Conservation (phyloP, 2,113 vertebrate genomes). For the Myrmophylax atrothorax region DNA sequence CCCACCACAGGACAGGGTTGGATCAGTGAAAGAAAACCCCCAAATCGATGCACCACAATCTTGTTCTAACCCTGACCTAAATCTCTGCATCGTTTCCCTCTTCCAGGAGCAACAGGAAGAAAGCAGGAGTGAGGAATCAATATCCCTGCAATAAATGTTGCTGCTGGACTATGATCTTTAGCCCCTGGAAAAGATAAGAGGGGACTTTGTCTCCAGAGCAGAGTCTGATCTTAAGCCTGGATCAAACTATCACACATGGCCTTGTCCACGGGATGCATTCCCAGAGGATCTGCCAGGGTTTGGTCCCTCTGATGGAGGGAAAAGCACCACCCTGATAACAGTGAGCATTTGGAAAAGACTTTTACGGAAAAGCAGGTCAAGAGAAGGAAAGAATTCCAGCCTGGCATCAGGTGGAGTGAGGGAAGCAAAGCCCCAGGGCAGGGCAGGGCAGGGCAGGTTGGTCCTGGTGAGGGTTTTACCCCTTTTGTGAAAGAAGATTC, state of each 20-base stretch:
- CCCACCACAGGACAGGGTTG: not conserved
- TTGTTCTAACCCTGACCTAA: not conserved
- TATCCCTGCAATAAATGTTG: not conserved
- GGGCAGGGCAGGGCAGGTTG: not conserved
- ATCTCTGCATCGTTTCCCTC: not conserved
- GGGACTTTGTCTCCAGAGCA: not conserved
- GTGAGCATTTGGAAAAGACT: not conserved
- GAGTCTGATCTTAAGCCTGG: not conserved
- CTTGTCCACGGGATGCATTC: not conserved
- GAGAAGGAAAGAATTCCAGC: not conserved
- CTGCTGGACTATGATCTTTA: not conserved
- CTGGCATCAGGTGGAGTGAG: not conserved
- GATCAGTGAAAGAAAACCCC: not conserved
- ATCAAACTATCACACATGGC: too few species aligned
- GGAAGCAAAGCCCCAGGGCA: not conserved
- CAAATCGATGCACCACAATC: fast-evolving
- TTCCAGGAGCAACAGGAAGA: not conserved
- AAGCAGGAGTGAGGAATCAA: not conserved
- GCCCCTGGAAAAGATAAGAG: not conserved
- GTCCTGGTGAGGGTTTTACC: not conserved
- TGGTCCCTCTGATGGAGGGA: not conserved
- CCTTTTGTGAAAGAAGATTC: not conserved
- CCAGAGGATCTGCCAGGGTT: not conserved
- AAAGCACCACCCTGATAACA: not conserved
- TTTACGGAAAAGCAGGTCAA: not conserved